Evolutionary conservation across 2,888 invertebrate genomes (phyloP), one percentile per base, ranked within the genome.

Genomic region (Synergus japonicus): DNA sequence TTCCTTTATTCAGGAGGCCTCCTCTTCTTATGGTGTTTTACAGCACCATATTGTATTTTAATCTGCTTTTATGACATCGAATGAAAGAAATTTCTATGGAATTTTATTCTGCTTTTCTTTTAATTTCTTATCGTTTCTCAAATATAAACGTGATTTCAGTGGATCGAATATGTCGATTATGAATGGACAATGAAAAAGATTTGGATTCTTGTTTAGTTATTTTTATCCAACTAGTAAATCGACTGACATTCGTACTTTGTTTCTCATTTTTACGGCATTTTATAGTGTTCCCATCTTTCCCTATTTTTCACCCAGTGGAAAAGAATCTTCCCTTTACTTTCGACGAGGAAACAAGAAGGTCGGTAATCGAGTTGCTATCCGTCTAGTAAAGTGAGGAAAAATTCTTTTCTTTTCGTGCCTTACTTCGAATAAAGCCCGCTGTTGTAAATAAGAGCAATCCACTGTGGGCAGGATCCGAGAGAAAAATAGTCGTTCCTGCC

Each of bases 101-200:
- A 18, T n/a, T 15, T 78, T 49, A 49, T 63, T 43, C 46, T 77
- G 81, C 73, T 64, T 63, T 77, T 81, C 78, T 82, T 83, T 79
- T 82, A 64, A 78, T 82, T 83, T 79, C 67, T 77, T 77, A 83
- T 83, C 63, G 49, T 82, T 77, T 77, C 65, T 79, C 78, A 13
- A 37, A 15, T 49, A 37, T 73, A 73, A 73, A 29, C 29, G 29
- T 49, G 5, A 49, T 54, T 49, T 49, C 9, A 29, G 69, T 29
- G 2, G 2, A 29, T 29, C 29, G 29, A 29, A 29, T 22, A 29
- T 22, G 22, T 22, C 22, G 22, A 22, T 22, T 63, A 63, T 63
- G 5, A 67, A 4, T 7, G 12, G 18, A 46, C 22, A 18, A 12
- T 44, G 1, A 29, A 15, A 9, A n/a, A 37, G 29, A 73, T 73